Conservation (phyloP, 1,140 invertebrate genomes). For the Ylistrum balloti region DNA sequence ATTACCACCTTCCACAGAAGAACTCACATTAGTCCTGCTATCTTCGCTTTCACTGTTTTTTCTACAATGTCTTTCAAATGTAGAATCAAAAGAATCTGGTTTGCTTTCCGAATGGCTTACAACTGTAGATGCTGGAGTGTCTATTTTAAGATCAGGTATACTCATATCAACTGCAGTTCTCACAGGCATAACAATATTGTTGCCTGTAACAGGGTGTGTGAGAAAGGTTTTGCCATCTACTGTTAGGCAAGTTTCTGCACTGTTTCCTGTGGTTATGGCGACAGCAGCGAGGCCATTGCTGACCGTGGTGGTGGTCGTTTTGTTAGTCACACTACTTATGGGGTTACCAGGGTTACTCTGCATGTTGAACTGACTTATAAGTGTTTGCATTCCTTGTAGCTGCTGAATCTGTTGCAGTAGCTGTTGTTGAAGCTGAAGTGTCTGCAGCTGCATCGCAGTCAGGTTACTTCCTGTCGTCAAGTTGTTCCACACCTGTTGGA, state of each 20-base stretch:
- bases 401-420: slow-evolving; percentile 74
- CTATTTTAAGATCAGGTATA: not conserved
- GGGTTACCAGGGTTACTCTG: slow-evolving; percentile 54
- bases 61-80: not conserved
- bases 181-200: not conserved
- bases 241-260: not conserved
- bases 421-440: slow-evolving; percentile 74
- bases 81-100: not conserved
- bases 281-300: slow-evolving; percentile 15
- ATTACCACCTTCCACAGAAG: not conserved
- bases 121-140: not conserved
- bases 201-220: not conserved
- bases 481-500: slow-evolving; percentile 70
- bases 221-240: slow-evolving; percentile 25
- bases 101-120: not conserved
- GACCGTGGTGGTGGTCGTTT: slow-evolving; percentile 13
- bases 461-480: slow-evolving; percentile 63
- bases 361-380: slow-evolving; percentile 71
- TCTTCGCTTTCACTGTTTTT: not conserved
- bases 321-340: slow-evolving; percentile 49
- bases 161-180: not conserved
- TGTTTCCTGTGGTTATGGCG: slow-evolving; percentile 43
- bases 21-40: not conserved
- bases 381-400: slow-evolving; percentile 74
- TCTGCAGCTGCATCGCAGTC: slow-evolving; percentile 73